Percentiles rank a stretch among this genome's conserved stretches.
Conservation (phyloP, 2,797 vertebrate genomes). For the Squalus acanthias region DNA sequence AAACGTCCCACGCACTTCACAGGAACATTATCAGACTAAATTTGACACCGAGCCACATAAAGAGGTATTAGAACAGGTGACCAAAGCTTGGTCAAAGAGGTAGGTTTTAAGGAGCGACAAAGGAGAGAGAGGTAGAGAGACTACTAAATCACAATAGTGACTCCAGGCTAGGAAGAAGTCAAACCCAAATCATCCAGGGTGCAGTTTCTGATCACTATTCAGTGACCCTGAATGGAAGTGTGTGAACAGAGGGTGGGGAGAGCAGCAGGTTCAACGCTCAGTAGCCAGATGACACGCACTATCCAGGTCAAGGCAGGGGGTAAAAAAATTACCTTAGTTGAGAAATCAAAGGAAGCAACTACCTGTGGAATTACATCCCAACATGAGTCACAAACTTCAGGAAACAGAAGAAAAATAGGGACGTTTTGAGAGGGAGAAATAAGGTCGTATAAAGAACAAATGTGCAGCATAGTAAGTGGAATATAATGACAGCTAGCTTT, state of each 20-base stretch:
- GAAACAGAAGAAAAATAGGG: not conserved
- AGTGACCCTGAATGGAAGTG: not conserved
- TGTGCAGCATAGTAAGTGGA: not conserved
- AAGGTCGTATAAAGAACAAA: not conserved
- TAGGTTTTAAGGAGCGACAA: not conserved
- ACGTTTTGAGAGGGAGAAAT: not conserved
- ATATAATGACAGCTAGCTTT: not conserved
- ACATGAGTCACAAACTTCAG: not conserved
- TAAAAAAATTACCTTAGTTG: not conserved
- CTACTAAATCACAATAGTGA: not conserved
- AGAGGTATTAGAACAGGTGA: not conserved
- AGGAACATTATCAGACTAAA: not conserved
- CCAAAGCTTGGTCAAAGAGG: not conserved
- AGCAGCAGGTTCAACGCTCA: not conserved
- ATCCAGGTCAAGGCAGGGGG: not conserved
- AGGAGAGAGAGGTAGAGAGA: not conserved
- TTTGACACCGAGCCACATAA: not conserved
- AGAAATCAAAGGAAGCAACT: not conserved
- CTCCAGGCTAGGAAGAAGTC: not conserved
- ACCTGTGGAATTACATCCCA: not conserved
- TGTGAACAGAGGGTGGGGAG: not conserved
- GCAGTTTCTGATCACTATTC: not conserved
- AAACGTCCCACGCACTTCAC: not conserved
- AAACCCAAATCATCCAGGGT: not conserved
- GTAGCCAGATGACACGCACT: not conserved